Percentiles rank a stretch among this genome's conserved stretches.
These are phyloP conservation scores for Drosophila parvula DNA, from an alignment of 1,140 invertebrate genomes.

Conservation along the genomic window DNA sequence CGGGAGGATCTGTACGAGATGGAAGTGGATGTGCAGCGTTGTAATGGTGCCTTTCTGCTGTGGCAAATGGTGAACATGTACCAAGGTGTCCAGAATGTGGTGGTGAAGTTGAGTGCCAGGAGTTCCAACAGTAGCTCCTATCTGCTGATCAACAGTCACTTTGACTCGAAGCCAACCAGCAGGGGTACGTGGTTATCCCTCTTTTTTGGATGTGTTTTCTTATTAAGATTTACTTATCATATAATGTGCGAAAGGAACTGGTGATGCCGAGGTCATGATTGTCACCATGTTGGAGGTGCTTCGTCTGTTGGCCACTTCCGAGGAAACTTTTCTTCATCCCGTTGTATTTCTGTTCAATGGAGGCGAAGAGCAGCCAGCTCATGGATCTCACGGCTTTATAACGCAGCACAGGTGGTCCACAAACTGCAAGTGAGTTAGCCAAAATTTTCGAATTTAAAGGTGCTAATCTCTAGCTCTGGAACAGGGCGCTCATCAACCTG, in stretches of 20 bases:
- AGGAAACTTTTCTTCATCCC: constrained; percentile 87
- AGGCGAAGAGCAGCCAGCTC: constrained; percentile 94
- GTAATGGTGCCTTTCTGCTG: constrained; percentile 90
- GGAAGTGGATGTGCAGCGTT: constrained; percentile 84
- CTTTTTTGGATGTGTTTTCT: not conserved
- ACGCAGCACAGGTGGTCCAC: constrained; percentile 90
- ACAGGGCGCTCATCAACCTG: constrained; percentile 94
- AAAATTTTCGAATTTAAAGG: not conserved
- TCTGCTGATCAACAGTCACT: constrained; percentile 97
- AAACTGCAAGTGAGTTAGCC: constrained; percentile 59
- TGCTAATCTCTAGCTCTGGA: not conserved
- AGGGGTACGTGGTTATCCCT: constrained; percentile 72
- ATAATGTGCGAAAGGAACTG: constrained; percentile 87
- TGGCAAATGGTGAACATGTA: constrained; percentile 92
- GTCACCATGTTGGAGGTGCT: constrained; percentile 95
- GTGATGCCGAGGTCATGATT: constrained; percentile 90
- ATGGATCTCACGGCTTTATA: constrained; percentile 95
- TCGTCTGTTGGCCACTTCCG: constrained; percentile 88
- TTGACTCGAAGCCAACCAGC: constrained; percentile 94
- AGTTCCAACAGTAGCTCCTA: constrained; percentile 81
- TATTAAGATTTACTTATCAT: not conserved
- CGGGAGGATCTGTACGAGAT: constrained; percentile 59
- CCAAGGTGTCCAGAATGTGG: constrained; percentile 89
- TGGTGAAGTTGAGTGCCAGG: constrained; percentile 89
- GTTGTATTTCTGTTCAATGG: constrained; percentile 95